These are phyloP conservation scores for Noctua comes DNA, from an alignment of 2,888 invertebrate genomes.

Conservation along the genomic window DNA sequence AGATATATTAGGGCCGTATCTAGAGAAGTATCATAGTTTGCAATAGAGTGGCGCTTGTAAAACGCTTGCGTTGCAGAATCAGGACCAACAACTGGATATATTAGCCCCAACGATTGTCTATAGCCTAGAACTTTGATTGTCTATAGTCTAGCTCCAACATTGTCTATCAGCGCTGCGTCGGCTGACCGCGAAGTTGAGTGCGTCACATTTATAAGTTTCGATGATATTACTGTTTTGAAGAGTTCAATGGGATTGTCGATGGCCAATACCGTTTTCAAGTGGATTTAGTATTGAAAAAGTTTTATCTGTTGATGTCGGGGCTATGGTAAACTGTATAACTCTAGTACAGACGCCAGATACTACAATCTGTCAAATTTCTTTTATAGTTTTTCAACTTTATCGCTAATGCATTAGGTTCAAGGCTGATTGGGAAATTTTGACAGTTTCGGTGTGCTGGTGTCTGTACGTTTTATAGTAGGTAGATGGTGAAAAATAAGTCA, in stretches of 20 bases:
- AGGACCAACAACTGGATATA: conserved; percentile 44
- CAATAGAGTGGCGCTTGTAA: conserved; percentile 8
- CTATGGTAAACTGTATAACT: conserved; percentile 4
- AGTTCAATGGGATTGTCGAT: conserved; percentile 36
- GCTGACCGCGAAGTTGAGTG: conserved; percentile 54
- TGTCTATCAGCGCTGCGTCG: conserved; percentile 57
- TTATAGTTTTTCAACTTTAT: too few relatives aligned
- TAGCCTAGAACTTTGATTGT: conserved; percentile 29
- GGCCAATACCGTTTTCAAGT: conserved; percentile 34
- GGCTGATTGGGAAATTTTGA: too few relatives aligned
- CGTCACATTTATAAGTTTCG: conserved; percentile 47
- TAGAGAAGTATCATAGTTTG: conserved; percentile 11
- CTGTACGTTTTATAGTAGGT: neutral
- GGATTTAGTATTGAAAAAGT: conserved; percentile 45
- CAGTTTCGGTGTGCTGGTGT: too few relatives aligned
- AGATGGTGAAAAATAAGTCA: neutral
- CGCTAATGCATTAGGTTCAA: too few relatives aligned
- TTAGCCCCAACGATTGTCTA: conserved; percentile 43
- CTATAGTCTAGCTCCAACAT: conserved; percentile 32
- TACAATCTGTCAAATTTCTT: too few relatives aligned
- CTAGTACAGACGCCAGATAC: neutral
- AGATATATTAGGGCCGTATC: conserved; percentile 12
- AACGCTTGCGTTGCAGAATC: conserved; percentile 36
- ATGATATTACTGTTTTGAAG: conserved; percentile 56
- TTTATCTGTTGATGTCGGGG: conserved; percentile 11